Conservation (phyloP, 2,888 invertebrate genomes). For the Cataglyphis albicans region DNA sequence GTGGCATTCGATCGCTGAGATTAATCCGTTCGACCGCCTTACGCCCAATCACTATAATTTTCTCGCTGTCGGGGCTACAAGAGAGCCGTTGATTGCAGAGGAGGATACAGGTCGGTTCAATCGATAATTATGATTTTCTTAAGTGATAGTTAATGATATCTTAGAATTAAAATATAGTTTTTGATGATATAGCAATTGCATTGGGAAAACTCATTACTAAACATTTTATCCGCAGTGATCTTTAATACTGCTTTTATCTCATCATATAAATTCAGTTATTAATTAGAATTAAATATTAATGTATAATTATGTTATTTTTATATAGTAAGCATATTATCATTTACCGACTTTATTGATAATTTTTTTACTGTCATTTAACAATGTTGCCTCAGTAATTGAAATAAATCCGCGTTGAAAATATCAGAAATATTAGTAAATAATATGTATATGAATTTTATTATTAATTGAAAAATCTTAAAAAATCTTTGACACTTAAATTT, state of each 20-base stretch:
- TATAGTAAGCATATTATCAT: background rate
- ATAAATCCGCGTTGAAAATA: background rate
- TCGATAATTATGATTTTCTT: constrained; percentile 68
- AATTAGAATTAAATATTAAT: background rate
- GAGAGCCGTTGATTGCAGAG: constrained; percentile 39
- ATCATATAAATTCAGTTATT: background rate
- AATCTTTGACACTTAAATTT: background rate
- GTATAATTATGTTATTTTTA: background rate
- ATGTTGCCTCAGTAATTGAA: background rate
- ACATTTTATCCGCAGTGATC: background rate
- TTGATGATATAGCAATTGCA: background rate
- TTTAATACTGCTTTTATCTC: background rate
- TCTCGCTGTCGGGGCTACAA: constrained; percentile 55
- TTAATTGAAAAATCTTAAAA: background rate
- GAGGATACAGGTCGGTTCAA: constrained; percentile 61
- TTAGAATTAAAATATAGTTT: constrained; percentile 8
- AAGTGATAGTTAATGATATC: constrained; percentile 67
- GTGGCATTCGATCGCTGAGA: constrained; percentile 63
- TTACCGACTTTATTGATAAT: background rate
- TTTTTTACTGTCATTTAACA: background rate
- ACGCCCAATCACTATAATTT: constrained; percentile 71
- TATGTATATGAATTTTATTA: background rate
- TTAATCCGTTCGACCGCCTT: constrained; percentile 67
- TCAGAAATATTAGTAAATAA: background rate
- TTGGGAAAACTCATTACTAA: background rate